These are phyloP conservation scores for Aurelia sp. DNA, from an alignment of 30 jellyfish, hydroid and myxozoan species.

Conservation along the genomic window DNA sequence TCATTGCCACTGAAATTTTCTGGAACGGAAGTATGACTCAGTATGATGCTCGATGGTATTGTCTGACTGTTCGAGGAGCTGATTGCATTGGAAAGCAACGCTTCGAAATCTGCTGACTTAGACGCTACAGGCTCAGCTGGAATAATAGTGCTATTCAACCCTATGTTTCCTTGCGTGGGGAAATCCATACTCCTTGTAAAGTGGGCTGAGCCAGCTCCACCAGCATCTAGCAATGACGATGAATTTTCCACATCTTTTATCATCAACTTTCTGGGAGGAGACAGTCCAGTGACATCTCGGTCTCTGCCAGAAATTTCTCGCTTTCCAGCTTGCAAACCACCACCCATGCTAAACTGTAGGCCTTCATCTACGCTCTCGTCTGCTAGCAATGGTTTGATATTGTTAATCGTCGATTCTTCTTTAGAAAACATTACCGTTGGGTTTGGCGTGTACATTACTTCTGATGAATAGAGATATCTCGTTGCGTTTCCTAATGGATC, in stretches of 20 bases:
- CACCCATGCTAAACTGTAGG: constrained; percentile 23
- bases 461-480: constrained; percentile 47
- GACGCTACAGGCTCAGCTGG: neutral
- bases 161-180: neutral
- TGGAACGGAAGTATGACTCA: neutral
- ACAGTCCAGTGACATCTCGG: neutral
- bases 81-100: constrained; percentile 65
- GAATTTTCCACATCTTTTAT: constrained; percentile 33
- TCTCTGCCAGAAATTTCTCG: constrained; percentile 12
- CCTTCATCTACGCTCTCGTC: constrained; percentile 43
- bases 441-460: constrained; percentile 21
- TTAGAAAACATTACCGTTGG: constrained; percentile 18
- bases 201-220: neutral
- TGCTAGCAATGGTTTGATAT: constrained; percentile 23
- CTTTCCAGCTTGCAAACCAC: constrained; percentile 7
- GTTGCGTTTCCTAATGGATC: constrained; percentile 39
- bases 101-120: constrained; percentile 43
- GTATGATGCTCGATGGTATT: neutral
- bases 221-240: constrained; percentile 14
- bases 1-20: neutral
- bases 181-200: neutral
- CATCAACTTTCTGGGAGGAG: constrained; percentile 48
- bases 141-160: neutral
- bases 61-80: constrained; percentile 26
- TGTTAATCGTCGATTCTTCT: neutral